Evolutionary conservation across 2,888 invertebrate genomes (phyloP).

Genomic region (Drosophila mimetica): DNA sequence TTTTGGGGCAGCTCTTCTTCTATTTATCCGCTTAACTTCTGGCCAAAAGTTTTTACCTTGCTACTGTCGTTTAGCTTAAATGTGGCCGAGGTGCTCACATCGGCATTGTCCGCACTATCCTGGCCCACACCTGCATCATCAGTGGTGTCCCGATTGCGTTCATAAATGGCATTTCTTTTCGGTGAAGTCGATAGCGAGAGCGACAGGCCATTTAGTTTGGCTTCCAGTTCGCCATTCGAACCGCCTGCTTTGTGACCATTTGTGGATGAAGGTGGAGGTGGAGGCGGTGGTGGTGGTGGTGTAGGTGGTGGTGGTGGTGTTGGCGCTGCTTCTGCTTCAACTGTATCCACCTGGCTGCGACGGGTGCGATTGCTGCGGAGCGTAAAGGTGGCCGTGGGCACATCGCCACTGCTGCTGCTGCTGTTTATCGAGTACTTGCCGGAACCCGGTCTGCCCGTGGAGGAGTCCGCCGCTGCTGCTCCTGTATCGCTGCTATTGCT

Average conservation of each 20-base stretch:
- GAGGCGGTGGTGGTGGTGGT: slow-evolving; percentile 30
- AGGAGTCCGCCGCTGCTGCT: slow-evolving; percentile 28
- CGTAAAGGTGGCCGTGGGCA: slow-evolving; percentile 81
- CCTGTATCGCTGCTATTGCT: slow-evolving; percentile 61
- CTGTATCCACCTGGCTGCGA: slow-evolving; percentile 31
- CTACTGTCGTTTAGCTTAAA: slow-evolving; percentile 58
- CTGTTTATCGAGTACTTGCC: slow-evolving; percentile 60
- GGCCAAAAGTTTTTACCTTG: slow-evolving; percentile 61
- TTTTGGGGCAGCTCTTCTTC: slow-evolving; percentile 3
- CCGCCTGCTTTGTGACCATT: slow-evolving; percentile 14
- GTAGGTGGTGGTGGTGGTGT: slow-evolving; percentile 13
- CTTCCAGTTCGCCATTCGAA: slow-evolving; percentile 62
- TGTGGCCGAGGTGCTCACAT: slow-evolving; percentile 61
- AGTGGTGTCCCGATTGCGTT: slow-evolving; percentile 61
- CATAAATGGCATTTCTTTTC: slow-evolving; percentile 71
- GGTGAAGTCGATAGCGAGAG: slow-evolving; percentile 64
- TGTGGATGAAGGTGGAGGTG: slow-evolving; percentile 41
- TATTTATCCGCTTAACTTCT: slow-evolving; percentile 1
- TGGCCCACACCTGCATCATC: slow-evolving; percentile 50
- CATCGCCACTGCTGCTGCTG: slow-evolving; percentile 75
- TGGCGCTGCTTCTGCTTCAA: slow-evolving; percentile 9
- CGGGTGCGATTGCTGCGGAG: slow-evolving; percentile 72
- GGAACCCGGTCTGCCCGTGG: slow-evolving; percentile 36
- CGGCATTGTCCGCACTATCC: slow-evolving; percentile 35
- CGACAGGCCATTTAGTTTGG: slow-evolving; percentile 67